Evolutionary conservation across 2,888 invertebrate species (phyloP), one percentile per base, ranked within the genome.

Genomic region (Pandemis heparana): DNA sequence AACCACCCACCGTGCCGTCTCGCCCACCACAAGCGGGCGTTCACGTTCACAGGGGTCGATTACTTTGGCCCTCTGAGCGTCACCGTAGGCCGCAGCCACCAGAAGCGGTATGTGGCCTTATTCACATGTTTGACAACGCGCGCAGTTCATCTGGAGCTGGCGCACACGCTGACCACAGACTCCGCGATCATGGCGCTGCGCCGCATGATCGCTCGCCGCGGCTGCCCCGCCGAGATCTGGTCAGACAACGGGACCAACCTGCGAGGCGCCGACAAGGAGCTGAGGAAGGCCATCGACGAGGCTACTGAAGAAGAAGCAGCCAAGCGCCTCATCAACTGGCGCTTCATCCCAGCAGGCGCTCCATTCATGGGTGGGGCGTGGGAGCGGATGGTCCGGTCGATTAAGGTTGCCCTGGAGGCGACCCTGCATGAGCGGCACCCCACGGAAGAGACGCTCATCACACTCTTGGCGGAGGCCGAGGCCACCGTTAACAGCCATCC

Each of bases 31-130:
- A 59, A 64, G 14, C 70, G 75, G 14, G 68, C 75, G 6, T 79
- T 78, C 48, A 66, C 75, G 9, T 74, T 61, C 51, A 69, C 75
- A 2, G 78, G 79, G 0, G 9, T 77, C 3, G 78, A 79, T 38
- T 79, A 75, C 39, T 79, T 77, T 39, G 77, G 77, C 5, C 78
- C 78, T 0, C 5, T 77, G 7, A 71, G 16, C 0, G 75, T 78
- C 8, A 75, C 75, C 0, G 64, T 77, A 10, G 77, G 77, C 5
- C 69, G 76, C 18, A 32, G 71, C 9, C 73, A 68, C 9, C 70
- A 75, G 8, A 78, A 80, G 48, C 39, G 77, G 0, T 79, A 74
- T 14, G 67, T 76, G 0, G 78, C 78, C 0, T 39, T 79, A 4
- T 77, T 75, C 7, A 79, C 77, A 0, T 78, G 79, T 9, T 43